These are phyloP conservation scores for Octomys mimax DNA, from an alignment of 2,797 vertebrate species.

Conservation along the genomic window DNA sequence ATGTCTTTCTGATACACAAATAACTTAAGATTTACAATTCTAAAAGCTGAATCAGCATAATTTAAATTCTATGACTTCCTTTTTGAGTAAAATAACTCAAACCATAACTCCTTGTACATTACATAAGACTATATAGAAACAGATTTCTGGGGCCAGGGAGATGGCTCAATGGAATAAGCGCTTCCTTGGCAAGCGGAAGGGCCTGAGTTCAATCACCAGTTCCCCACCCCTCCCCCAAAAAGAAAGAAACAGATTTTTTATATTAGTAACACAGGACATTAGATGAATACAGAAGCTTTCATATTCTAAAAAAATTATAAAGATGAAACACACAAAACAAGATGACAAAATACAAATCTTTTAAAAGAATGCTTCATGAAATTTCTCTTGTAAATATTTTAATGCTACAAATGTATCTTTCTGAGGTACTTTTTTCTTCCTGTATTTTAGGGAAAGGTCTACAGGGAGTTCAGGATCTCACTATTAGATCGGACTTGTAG, in stretches of 20 bases:
- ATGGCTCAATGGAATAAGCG: no score
- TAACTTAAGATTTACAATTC: slow-evolving; percentile 51
- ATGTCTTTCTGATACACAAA: slow-evolving; percentile 37
- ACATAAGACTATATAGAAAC: slow-evolving; percentile 29
- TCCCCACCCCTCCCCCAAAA: no score
- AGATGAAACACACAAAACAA: slow-evolving; percentile 3
- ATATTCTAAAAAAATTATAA: slow-evolving; percentile 34
- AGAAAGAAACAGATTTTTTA: slow-evolving; percentile 32
- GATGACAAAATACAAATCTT: slow-evolving; percentile 34
- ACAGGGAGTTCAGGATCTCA: no score
- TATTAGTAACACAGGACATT: neutral
- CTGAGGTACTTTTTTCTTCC: slow-evolving; percentile 5
- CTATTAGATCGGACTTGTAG: no score
- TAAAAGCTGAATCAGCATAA: slow-evolving; percentile 23
- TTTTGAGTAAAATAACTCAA: neutral
- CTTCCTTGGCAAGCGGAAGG: no score
- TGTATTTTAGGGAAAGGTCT: neutral
- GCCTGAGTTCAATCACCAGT: no score
- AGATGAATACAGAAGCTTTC: neutral
- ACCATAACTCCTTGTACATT: neutral
- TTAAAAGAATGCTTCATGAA: neutral
- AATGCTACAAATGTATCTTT: slow-evolving; percentile 37
- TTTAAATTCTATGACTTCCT: slow-evolving; percentile 28
- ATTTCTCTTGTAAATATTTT: slow-evolving; percentile 49
- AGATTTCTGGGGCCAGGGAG: neutral